Evolutionary conservation across 2,888 invertebrate genomes (phyloP), one percentile per base, ranked within the genome.

Genomic region (Thumatha senex): DNA sequence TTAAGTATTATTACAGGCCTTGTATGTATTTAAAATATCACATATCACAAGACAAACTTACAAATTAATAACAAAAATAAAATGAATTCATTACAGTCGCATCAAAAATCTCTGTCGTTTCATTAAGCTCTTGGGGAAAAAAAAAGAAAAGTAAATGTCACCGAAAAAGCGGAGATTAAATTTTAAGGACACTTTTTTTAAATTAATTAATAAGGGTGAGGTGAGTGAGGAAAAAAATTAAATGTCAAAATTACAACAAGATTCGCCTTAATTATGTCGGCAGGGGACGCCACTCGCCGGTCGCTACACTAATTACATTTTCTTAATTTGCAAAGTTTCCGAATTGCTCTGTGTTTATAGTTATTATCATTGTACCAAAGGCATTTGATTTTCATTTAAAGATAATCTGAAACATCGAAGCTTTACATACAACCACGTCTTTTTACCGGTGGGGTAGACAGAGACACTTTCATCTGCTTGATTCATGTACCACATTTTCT

Each of bases 211-310:
- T 83, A 83, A 62, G 70, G 70, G 68, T 46, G 79, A 84, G 84
- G 84, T 82, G 78, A 74, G 83, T 81, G 78, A 74, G 74, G 75
- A 76, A 87, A 89, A 89, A 89, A 89, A 89, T 89, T 86, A 89
- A 89, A 89, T 79, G 89, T 89, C 87, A 86, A 89, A 89, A 89
- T 90, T 90, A 90, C 89, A 89, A 89, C 89, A 87, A 89, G 86
- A 89, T 89, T 88, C 80, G 78, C 81, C 81, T 89, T 89, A 87
- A 90, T 89, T 87, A 88, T 88, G 89, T 88, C 87, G 83, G 74
- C 63, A 65, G 72, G 58, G 62, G 66, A 53, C 59, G 61, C 66
- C 47, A 33, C 48, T 45, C 29, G 48, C 14, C 36, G 31, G 33
- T 29, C 35, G 24, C 58, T 49, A 72, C 70, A 82, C 89, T 89